Base-by-base conservation (phyloP, 1,140 invertebrate genomes). In the Amyelois transitella region DNA sequence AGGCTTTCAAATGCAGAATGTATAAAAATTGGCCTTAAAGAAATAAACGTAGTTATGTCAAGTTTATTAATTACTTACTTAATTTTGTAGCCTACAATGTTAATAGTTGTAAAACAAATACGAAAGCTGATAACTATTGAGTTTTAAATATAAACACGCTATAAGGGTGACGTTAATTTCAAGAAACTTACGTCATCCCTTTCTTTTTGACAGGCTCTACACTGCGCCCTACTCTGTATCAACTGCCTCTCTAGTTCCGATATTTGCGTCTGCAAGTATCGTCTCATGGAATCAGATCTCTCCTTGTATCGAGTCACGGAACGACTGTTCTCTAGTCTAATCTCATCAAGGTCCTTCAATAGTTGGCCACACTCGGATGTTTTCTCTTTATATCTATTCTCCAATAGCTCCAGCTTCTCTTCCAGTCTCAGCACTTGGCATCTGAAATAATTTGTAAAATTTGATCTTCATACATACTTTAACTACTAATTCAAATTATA, bases 281-380 rank as follows among this genome's bases (percentile, higher is more conserved):
- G 62, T 3, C 76, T 62, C 72, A 76, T 78, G 2, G 76, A 73
- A 2, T 94, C 93, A 14, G 91, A 90, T 18, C 93, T 83, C 44
- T 93, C 92, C 59, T 93, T 94, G 7, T 88, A 89, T 38, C 92
- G 86, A 0, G 88, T 83, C 0, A 94, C 89, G 62, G 93, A 91
- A 63, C 93, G 89, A 0, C 91, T 92, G 0, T 90, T 92, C 66
- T 94, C 93, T 19, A 91, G 90, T 28, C 92, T 86, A 6, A 94
- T 71, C 43, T 91, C 91, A 19, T 94, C 92, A 12, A 94, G 69
- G 62, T 93, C 92, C 7, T 91, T 90, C 8, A 90, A 77, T 4
- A 94, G 71, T 56, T 92, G 91, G 18, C 61, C 38, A 53, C 62
- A 77, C 69, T 91, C 89, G 17, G 76, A 66, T 1, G 79, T 56